phyloP scores from a whole-genome alignment of 2,888 invertebrate species.

The Sinhomidia bicolor region DNA sequence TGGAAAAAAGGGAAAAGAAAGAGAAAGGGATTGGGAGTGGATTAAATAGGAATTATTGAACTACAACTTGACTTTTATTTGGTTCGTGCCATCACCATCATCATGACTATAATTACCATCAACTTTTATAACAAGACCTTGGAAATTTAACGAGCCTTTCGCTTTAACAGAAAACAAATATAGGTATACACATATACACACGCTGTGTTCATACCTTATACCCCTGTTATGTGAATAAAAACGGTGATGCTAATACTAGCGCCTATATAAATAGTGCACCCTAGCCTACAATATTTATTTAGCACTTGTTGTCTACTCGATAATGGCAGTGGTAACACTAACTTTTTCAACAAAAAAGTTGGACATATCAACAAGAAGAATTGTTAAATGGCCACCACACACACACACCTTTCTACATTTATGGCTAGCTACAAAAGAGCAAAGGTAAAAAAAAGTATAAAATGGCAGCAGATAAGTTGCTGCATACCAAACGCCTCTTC shows the following conservation, averaged over 20 bases:
- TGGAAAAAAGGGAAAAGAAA: conserved; percentile 37
- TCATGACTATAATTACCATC: conserved; percentile 62
- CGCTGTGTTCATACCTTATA: too few species aligned
- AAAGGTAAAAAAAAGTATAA: not conserved
- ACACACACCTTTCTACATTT: conserved; percentile 66
- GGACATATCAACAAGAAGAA: conserved; percentile 20
- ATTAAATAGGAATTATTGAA: conserved; percentile 55
- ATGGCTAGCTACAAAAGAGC: conserved; percentile 27
- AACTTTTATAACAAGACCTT: conserved; percentile 68
- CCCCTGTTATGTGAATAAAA: not conserved
- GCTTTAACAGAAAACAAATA: not conserved
- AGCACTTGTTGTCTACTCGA: conserved; percentile 23
- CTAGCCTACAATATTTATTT: conserved; percentile 37
- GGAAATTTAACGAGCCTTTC: conserved; percentile 57
- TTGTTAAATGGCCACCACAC: conserved; percentile 41
- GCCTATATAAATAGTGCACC: conserved; percentile 40
- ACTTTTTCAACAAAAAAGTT: conserved; percentile 41
- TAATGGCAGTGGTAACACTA: not conserved
- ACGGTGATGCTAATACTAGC: not conserved
- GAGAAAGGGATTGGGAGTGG: conserved; percentile 56
- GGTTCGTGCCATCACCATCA: conserved; percentile 58
- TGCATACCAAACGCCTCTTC: conserved; percentile 55
- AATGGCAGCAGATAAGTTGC: not conserved
- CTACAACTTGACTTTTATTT: conserved; percentile 30
- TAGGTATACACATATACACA: not conserved